These are phyloP conservation scores for Corythoichthys intestinalis DNA, from an alignment of 2,113 vertebrate species.

Conservation along the genomic window DNA sequence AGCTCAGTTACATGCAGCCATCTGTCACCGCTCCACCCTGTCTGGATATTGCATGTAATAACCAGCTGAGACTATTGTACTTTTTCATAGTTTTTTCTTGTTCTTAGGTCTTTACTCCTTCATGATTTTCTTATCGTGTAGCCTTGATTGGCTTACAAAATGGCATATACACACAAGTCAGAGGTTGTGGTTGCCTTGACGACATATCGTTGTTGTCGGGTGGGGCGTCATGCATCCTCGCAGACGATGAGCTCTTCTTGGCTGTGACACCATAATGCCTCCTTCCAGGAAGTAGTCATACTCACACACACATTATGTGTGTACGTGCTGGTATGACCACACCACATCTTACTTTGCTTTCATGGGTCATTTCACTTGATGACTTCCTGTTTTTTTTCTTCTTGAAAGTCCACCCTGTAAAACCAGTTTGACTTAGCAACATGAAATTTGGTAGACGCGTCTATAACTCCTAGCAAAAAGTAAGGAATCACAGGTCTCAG, in stretches of 20 bases:
- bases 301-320: neutral
- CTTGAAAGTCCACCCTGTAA: neutral
- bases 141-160: neutral
- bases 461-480: too few relatives aligned
- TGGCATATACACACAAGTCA: neutral
- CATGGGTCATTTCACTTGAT: neutral
- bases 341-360: neutral
- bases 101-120: neutral
- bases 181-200: neutral
- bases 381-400: neutral
- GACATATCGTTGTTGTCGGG: neutral
- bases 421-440: neutral
- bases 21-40: neutral
- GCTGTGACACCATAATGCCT: neutral
- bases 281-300: neutral
- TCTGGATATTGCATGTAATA: conserved; percentile 1
- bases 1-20: neutral
- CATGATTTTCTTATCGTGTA: neutral
- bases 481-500: too few relatives aligned
- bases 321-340: neutral
- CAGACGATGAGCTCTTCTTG: neutral
- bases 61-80: neutral
- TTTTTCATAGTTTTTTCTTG: neutral
- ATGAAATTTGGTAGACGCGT: neutral
- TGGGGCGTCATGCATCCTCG: neutral